Conservation (phyloP, 2,888 invertebrate species). For the Ligdia adustata region DNA sequence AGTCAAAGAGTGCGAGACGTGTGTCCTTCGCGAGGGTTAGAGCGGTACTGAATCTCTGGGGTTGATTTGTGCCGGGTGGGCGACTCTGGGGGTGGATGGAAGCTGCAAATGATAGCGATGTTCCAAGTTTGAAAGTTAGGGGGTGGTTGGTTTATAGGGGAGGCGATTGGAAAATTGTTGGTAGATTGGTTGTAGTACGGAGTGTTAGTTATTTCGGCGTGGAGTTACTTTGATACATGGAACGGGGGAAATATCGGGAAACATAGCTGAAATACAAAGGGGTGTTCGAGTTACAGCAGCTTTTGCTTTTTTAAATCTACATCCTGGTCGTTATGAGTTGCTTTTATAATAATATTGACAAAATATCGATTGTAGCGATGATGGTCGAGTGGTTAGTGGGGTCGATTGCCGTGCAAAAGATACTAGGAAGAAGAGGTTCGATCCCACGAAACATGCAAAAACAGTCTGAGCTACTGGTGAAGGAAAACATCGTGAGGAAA, state of each 20-base stretch:
- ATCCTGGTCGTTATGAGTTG: too few relatives aligned
- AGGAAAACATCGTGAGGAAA: too few relatives aligned
- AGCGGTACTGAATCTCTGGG: constrained; percentile 56
- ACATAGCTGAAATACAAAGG: too few relatives aligned
- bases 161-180: constrained; percentile 29
- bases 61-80: background rate
- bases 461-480: too few relatives aligned
- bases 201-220: constrained; percentile 2
- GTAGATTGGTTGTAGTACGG: constrained; percentile 6
- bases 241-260: background rate
- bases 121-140: constrained; percentile 58
- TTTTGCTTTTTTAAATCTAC: too few relatives aligned
- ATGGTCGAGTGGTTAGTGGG: too few relatives aligned
- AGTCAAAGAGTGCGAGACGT: constrained; percentile 36
- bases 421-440: too few relatives aligned
- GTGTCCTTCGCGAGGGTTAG: constrained; percentile 43
- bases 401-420: too few relatives aligned
- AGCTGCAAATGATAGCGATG: constrained; percentile 60
- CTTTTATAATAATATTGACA: too few relatives aligned
- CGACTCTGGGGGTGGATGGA: constrained; percentile 24
- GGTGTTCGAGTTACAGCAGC: too few relatives aligned
- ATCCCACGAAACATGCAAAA: too few relatives aligned
- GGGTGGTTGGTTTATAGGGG: constrained; percentile 32
- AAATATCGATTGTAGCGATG: too few relatives aligned
- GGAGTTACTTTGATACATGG: constrained; percentile 1